Evolutionary conservation across 2,888 invertebrate genomes (phyloP), one percentile per base, ranked within the genome.

Genomic region (Clitarchus hookeri): DNA sequence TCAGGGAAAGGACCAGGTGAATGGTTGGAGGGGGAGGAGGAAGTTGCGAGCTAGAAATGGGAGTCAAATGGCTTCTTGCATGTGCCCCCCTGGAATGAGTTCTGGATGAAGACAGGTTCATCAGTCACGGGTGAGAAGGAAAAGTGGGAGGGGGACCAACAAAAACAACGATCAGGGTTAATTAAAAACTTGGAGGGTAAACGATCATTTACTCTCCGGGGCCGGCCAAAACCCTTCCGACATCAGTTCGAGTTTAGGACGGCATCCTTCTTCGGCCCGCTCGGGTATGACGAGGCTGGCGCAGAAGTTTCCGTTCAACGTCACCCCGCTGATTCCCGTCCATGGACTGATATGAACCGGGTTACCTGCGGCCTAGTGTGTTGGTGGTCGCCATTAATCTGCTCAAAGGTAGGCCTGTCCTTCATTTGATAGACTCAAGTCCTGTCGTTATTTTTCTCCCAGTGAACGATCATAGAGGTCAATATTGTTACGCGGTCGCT

Each of bases 1-100:
- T 48, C 2, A 3, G 48, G 3, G 16, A 16, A 48, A 11, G 48
- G 48, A 16, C 48, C 0, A 8, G 48, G 48, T 48, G 16, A 8
- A 11, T 48, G 48, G 48, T 6, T 0, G 48, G 48, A 1, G 65
- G 65, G 23, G 65, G 8, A 23, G 16, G 65, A 23, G 65, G 19
- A 2, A 1, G 23, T 2, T 19, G 65, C 65, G n/a, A 8, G 65
- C 65, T 65, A 48, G 48, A 48, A 48, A 48, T 48, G 65, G 65
- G 23, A 65, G 65, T 65, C 65, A 65, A 65, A 65, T 65, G 65
- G 65, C 65, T 65, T 65, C 65, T 65, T 65, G 65, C 65, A n/a
- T n/a, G 65, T n/a, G 65, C 65, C 65, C 65, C 65, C 65, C 65
- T 65, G 65, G 65, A 65, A 65, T 65, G 65, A 65, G 65, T 65